These are phyloP conservation scores for Tribolium freemani DNA, from an alignment of 2,888 invertebrate species.

Conservation along the genomic window DNA sequence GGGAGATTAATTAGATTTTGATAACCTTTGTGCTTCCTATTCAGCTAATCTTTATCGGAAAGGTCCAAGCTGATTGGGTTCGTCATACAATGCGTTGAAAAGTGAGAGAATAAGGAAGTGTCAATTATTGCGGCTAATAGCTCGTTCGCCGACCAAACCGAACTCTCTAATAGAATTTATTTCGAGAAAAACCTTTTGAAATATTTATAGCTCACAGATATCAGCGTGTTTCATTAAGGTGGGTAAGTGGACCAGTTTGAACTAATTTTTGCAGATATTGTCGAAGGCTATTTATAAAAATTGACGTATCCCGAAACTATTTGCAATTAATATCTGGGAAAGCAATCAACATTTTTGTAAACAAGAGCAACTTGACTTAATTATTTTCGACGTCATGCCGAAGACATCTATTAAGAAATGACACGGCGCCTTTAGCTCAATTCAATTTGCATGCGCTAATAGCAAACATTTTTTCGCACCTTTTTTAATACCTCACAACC, in stretches of 20 bases:
- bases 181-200: constrained; percentile 9
- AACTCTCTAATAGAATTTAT: constrained; percentile 12
- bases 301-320: constrained; percentile 12
- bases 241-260: constrained; percentile 3
- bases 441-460: constrained; percentile 23
- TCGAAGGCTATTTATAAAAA: not conserved
- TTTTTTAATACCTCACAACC: not conserved
- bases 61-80: not conserved
- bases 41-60: not conserved
- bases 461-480: not conserved
- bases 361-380: constrained; percentile 23
- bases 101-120: constrained; percentile 14
- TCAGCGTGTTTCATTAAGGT: constrained; percentile 7
- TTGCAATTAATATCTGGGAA: constrained; percentile 15
- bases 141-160: not conserved
- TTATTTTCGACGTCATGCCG: constrained; percentile 29
- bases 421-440: constrained; percentile 18
- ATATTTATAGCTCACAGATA: constrained; percentile 28
- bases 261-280: constrained; percentile 9
- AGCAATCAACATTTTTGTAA: constrained; percentile 22
- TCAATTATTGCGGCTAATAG: constrained; percentile 4
- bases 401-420: constrained; percentile 23
- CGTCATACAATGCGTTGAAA: constrained; percentile 16
- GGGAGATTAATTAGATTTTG: not conserved
- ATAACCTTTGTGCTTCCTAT: not conserved